These are phyloP conservation scores for Clarias fuscus DNA, from an alignment of 2,797 vertebrate species.

Conservation along the genomic window DNA sequence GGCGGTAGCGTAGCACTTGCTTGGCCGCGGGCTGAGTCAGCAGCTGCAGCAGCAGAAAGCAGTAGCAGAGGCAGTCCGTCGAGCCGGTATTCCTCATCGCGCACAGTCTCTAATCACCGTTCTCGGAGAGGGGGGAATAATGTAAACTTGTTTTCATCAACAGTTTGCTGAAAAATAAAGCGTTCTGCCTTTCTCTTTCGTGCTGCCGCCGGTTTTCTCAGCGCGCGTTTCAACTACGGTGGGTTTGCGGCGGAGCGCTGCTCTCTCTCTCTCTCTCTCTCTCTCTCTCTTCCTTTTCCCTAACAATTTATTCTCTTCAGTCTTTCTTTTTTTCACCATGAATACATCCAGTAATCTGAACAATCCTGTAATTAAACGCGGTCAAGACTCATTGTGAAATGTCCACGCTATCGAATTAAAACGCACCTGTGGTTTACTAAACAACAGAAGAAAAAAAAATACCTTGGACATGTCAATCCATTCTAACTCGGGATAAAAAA, in stretches of 20 bases:
- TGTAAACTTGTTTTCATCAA: slow-evolving; percentile 29
- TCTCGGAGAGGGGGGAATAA: slow-evolving; percentile 9
- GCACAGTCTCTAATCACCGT: slow-evolving; percentile 56
- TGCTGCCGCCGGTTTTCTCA: slow-evolving; percentile 46
- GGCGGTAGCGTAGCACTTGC: slow-evolving; percentile 91
- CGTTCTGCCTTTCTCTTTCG: slow-evolving; percentile 51
- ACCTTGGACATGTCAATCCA: slow-evolving; percentile 31
- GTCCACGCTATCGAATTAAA: background rate
- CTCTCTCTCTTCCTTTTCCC: slow-evolving; percentile 34
- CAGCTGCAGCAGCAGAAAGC: slow-evolving; percentile 83
- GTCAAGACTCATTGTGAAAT: slow-evolving; percentile 1
- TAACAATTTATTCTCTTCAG: slow-evolving; percentile 36
- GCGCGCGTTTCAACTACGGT: slow-evolving; percentile 69
- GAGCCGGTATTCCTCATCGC: slow-evolving; percentile 80
- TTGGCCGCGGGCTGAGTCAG: slow-evolving; percentile 89
- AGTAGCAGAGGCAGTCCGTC: slow-evolving; percentile 84
- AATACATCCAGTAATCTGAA: slow-evolving; percentile 1
- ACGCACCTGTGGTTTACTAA: slow-evolving; percentile 3
- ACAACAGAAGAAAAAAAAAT: slow-evolving; percentile 27
- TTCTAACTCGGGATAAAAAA: slow-evolving; percentile 31
- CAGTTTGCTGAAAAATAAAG: slow-evolving; percentile 44
- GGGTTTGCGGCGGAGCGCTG: slow-evolving; percentile 30
- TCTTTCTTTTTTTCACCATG: slow-evolving; percentile 20
- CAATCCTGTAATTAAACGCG: slow-evolving; percentile 1
- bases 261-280: slow-evolving; percentile 27